A percentile compares a stretch with the other conserved stretches of the same genome.
Evolutionary conservation across 2,113 vertebrate genomes (phyloP).

Genomic region (Callipepla californica): DNA sequence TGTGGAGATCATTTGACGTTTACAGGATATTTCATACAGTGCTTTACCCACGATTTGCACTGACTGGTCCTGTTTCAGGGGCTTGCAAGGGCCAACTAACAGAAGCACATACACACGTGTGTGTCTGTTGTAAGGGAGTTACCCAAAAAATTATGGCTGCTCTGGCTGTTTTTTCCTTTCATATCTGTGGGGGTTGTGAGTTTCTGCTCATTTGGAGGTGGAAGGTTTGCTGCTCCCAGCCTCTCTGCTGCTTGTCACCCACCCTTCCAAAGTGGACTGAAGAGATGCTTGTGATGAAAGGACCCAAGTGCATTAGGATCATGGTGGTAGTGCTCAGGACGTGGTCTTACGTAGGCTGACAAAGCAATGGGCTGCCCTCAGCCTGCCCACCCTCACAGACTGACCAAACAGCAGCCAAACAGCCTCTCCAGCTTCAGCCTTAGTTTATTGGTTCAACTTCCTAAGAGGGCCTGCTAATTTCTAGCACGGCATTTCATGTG

Average conservation of each 20-base stretch:
- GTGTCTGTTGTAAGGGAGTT: not conserved
- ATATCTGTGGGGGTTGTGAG: not conserved
- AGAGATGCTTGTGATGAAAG: not conserved
- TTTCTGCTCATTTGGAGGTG: not conserved
- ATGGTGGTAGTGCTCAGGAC: not conserved
- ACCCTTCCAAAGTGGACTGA: not conserved
- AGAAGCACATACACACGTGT: not conserved
- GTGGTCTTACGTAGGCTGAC: fast-evolving
- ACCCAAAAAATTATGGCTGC: not conserved
- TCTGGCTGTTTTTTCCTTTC: not conserved
- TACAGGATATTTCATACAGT: not conserved
- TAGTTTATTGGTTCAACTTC: not conserved
- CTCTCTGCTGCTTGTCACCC: not conserved
- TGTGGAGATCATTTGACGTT: not conserved
- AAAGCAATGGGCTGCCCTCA: not conserved
- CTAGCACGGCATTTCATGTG: not conserved
- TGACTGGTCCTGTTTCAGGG: not conserved
- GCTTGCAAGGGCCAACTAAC: not conserved
- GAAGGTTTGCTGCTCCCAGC: not conserved
- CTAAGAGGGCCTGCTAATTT: not conserved
- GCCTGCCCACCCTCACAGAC: not conserved
- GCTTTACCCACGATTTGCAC: not conserved
- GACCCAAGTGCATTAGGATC: not conserved
- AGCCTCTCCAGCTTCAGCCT: not conserved
- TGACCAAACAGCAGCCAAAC: not conserved